phyloP scores from a whole-genome alignment of 2,888 invertebrate species.

The Coelopa pilipes region DNA sequence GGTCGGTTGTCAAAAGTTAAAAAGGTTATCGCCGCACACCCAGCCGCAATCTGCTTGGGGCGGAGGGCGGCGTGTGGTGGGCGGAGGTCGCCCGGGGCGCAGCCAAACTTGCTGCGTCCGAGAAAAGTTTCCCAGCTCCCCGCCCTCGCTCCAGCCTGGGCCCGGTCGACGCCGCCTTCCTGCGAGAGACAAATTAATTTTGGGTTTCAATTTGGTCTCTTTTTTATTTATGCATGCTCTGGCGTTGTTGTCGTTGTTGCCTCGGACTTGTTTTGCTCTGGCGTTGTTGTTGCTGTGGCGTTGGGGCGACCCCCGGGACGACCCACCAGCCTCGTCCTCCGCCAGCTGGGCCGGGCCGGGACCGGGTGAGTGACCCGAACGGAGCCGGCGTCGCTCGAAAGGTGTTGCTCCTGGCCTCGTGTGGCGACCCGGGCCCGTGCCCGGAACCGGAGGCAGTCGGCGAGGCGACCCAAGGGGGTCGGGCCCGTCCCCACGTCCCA shows the following conservation, averaged over 20 bases:
- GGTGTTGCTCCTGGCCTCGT: too few species aligned
- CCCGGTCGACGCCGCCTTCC: too few species aligned
- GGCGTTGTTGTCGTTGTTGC: neutral
- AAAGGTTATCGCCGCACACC: constrained; percentile 21
- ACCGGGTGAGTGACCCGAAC: too few species aligned
- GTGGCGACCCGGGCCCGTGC: too few species aligned
- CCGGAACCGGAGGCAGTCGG: too few species aligned
- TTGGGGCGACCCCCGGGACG: too few species aligned
- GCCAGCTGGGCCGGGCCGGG: too few species aligned
- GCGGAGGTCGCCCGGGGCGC: neutral
- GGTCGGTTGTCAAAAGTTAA: constrained; percentile 26
- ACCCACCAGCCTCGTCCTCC: too few species aligned
- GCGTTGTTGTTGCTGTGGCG: too few species aligned
- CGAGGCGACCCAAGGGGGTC: too few species aligned
- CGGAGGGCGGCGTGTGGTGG: neutral
- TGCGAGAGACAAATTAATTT: constrained; percentile 9
- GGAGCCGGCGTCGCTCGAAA: too few species aligned
- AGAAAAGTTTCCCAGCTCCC: constrained; percentile 1
- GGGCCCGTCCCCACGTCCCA: too few species aligned
- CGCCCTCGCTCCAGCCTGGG: neutral
- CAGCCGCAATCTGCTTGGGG: constrained; percentile 21
- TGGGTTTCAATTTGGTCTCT: constrained; percentile 21
- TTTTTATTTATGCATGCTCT: constrained; percentile 2
- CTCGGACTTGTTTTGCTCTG: neutral
- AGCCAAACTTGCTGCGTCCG: constrained; percentile 4